These are phyloP conservation scores for Mythimna lalbum DNA, from an alignment of 2,888 invertebrate genomes.

Conservation along the genomic window DNA sequence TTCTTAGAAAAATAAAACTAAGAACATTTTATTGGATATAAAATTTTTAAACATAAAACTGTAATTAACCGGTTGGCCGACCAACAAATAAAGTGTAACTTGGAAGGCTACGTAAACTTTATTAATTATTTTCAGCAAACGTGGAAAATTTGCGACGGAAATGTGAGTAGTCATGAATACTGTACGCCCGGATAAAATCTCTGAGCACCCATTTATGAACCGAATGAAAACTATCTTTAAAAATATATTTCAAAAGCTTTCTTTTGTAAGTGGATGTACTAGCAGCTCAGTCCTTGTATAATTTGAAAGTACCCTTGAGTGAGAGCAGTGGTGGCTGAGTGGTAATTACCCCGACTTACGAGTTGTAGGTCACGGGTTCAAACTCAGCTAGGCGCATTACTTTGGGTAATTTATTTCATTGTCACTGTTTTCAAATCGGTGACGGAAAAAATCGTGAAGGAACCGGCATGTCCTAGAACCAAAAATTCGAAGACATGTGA, in stretches of 20 bases:
- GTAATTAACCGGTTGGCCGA: conserved; percentile 64
- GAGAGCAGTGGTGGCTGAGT: too few species aligned
- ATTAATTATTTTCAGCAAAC: conserved; percentile 70
- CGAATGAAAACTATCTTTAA: conserved; percentile 57
- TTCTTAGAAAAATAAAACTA: conserved; percentile 49
- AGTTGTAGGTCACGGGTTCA: too few species aligned
- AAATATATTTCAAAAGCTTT: conserved; percentile 49
- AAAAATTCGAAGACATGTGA: too few species aligned
- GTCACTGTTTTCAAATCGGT: too few species aligned
- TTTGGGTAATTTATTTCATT: too few species aligned
- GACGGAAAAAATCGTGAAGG: too few species aligned
- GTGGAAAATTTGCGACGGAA: conserved; percentile 64
- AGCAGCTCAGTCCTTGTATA: conserved; percentile 10
- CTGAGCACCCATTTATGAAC: conserved; percentile 51
- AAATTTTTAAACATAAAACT: conserved; percentile 59
- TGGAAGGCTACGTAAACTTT: conserved; percentile 63
- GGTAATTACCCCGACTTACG: too few species aligned
- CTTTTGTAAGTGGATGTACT: conserved; percentile 9
- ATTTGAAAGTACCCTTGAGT: conserved; percentile 30
- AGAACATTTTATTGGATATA: conserved; percentile 56
- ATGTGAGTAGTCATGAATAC: conserved; percentile 57
- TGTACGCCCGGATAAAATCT: conserved; percentile 50
- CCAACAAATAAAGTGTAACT: conserved; percentile 68
- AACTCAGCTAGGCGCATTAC: too few species aligned
- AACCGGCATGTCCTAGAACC: too few species aligned